Evolutionary conservation across 1,140 invertebrate genomes (phyloP), one percentile per base, ranked within the genome.

Genomic region (Drosophila bocki): DNA sequence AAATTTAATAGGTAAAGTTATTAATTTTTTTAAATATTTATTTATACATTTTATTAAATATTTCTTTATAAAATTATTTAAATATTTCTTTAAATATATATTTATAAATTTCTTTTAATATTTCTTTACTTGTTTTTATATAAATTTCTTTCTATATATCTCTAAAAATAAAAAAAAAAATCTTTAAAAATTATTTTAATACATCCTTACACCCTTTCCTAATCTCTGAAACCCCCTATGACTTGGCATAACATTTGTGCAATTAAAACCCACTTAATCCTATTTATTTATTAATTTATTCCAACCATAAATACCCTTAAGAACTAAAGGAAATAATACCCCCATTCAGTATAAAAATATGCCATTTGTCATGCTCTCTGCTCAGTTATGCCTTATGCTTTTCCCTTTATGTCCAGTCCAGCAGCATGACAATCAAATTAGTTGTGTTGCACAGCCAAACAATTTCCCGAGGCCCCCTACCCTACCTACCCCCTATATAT

Each of bases 361-460:
- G 67, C 48, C 44, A 70, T 70, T 70, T 68, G 67, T 70, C 67
- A 70, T 45, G 63, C 67, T 54, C 62, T 29, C 37, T 51, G 65
- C 22, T 37, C 44, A 67, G 57, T 63, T 39, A 48, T 70, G 67
- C 35, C 50, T 39, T 41, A 72, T 59, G 44, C 32, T 26, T 59
- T 58, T 59, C 29, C 44, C 32, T 59, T 50, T 47, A 51, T 51
- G 67, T 72, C 45, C 70, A 44, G 67, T 44, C 45, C 53, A 59
- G 67, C 29, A 44, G 35, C 50, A 72, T 72, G 70, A 74, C 70
- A 59, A 74, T 74, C 32, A 74, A 74, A 74, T 74, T 74, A 74
- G 70, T 74, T 72, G 58, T 72, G 70, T 44, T 74, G 54, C 68
- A 72, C 69, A 72, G 22, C 44, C 53, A 42, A 58, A 71, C 37